Conservation (phyloP, 2,888 invertebrate genomes). For the Yponomeuta cagnagella region DNA sequence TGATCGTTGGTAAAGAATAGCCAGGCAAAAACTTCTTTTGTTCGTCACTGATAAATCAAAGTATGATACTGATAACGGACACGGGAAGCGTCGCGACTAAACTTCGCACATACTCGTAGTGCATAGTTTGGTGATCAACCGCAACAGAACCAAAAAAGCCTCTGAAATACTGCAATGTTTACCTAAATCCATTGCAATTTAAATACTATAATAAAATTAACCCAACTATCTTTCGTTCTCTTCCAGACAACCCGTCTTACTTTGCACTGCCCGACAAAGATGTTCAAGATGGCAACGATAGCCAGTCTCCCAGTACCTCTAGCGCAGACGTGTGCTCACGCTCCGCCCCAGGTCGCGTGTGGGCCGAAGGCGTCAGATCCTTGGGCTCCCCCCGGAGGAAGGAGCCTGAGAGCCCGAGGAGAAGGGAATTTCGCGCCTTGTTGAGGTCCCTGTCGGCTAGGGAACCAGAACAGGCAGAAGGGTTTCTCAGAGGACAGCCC, state of each 20-base stretch:
- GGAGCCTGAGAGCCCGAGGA: constrained; percentile 61
- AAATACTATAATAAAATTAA: neutral
- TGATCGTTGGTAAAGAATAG: constrained; percentile 40
- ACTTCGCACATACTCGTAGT: neutral
- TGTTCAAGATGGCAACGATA: constrained; percentile 48
- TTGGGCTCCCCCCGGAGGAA: constrained; percentile 53
- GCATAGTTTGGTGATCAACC: no score
- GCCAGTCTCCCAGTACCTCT: constrained; percentile 27
- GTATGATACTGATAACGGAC: neutral
- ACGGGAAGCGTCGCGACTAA: constrained; percentile 2
- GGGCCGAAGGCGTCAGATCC: constrained; percentile 59
- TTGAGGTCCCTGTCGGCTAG: constrained; percentile 80
- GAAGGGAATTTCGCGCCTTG: constrained; percentile 75
- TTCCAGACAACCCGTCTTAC: constrained; percentile 85
- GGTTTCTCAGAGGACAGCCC: constrained; percentile 81
- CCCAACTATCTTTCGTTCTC: neutral
- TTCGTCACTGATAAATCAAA: neutral
- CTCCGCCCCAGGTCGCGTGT: constrained; percentile 80
- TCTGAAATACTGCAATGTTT: no score
- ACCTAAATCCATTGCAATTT: no score
- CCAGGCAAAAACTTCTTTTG: neutral
- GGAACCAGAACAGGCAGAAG: constrained; percentile 78
- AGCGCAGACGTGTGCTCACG: constrained; percentile 77
- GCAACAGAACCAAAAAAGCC: no score
- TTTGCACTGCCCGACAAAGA: constrained; percentile 79